These are phyloP conservation scores for Drosophila macrospina DNA, from an alignment of 2,888 invertebrate genomes.

Conservation along the genomic window DNA sequence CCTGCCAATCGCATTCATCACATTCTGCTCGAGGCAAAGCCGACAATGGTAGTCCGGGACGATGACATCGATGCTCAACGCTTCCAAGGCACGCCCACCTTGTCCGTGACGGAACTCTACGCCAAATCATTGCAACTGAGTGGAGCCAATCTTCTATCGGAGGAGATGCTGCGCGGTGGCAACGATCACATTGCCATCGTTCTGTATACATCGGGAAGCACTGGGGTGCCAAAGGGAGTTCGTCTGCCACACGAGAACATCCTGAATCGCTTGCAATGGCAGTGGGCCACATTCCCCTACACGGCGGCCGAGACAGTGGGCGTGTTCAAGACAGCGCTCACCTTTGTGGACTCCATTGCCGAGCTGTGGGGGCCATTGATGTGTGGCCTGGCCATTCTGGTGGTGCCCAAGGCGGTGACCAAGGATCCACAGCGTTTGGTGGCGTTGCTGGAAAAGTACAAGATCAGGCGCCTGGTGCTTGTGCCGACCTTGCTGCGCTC, in stretches of 20 bases:
- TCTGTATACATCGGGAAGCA: conserved; percentile 90
- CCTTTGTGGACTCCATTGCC: conserved; percentile 95
- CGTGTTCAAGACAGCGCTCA: conserved; percentile 95
- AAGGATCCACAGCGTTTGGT: conserved; percentile 92
- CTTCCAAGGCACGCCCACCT: conserved; percentile 74
- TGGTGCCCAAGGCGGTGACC: conserved; percentile 90
- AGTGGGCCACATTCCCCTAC: conserved; percentile 93
- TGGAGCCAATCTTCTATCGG: conserved; percentile 78
- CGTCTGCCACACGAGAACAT: conserved; percentile 91
- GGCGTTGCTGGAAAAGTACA: conserved; percentile 89
- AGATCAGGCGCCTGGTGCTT: conserved; percentile 92
- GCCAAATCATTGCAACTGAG: conserved; percentile 75
- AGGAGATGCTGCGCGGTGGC: conserved; percentile 84
- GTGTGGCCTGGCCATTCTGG: conserved; percentile 89
- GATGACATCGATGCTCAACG: conserved; percentile 83
- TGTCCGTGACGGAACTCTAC: conserved; percentile 77
- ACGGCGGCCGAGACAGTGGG: conserved; percentile 88
- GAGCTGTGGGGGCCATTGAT: conserved; percentile 95
- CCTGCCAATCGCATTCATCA: conserved; percentile 91
- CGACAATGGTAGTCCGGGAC: conserved; percentile 89
- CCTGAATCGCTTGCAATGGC: conserved; percentile 94
- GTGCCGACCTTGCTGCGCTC: conserved; percentile 94
- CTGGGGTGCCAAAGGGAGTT: conserved; percentile 96
- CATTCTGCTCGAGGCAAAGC: conserved; percentile 91
- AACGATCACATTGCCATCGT: conserved; percentile 81